A percentile compares a stretch with the other conserved stretches of the same genome.
Conservation (phyloP, 2,888 invertebrate species). For the Chaetogeoica ovagalla region DNA sequence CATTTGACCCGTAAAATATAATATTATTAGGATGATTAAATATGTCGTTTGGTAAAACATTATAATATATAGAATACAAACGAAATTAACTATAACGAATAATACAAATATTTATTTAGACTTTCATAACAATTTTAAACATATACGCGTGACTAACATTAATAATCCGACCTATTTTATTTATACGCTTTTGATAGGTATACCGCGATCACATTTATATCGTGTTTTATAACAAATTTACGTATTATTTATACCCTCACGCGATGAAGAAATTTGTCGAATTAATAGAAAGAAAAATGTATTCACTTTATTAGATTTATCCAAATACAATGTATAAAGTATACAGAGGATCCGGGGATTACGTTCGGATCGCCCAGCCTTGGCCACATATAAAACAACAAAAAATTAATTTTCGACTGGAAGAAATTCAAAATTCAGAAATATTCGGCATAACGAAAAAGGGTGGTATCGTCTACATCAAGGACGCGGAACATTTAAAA, state of each 20-base stretch:
- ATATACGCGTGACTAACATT: too few species aligned
- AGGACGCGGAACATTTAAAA: conserved; percentile 1
- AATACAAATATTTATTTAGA: too few species aligned
- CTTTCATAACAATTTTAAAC: too few species aligned
- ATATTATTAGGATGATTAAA: not conserved
- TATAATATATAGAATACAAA: not conserved
- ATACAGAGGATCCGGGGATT: conserved; percentile 6
- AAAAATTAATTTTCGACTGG: conserved; percentile 1
- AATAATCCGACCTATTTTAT: too few species aligned
- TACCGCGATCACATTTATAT: too few species aligned
- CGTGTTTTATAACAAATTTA: too few species aligned
- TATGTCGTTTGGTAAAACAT: conserved; percentile 20
- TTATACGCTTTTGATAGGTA: too few species aligned
- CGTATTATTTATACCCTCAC: not conserved
- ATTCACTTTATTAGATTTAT: conserved; percentile 29
- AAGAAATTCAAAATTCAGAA: not conserved
- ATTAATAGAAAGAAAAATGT: not conserved
- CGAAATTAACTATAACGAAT: not conserved
- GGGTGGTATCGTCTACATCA: conserved; percentile 33
- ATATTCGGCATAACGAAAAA: conserved; percentile 32
- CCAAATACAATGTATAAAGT: conserved; percentile 11
- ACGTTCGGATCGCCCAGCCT: conserved; percentile 28
- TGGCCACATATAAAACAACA: not conserved
- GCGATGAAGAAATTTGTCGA: not conserved
- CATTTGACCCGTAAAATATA: conserved; percentile 8